Base-by-base conservation (phyloP, 1,140 invertebrate species). In the Alviniconcha marisindica region DNA sequence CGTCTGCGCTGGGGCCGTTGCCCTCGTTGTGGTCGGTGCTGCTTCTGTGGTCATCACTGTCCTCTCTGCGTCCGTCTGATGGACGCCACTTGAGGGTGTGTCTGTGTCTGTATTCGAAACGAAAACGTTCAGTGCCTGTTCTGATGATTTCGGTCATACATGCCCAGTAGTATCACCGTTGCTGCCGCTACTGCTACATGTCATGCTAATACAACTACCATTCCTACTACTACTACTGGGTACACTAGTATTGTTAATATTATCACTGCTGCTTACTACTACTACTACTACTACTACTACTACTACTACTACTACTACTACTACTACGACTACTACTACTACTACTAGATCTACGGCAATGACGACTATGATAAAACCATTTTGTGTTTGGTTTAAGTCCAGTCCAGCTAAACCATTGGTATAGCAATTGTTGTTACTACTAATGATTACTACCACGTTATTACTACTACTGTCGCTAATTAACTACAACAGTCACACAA, bases 221-320 rank as follows among this genome's bases (percentile, higher is more conserved):
- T 28, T 69, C 5, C 33, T 28, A 69, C 63, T 18, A 48, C 5
- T 10, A 48, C 44, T 5, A 69, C 7, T 24, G 33, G 7, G 63
- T 7, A 10, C 24, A 24, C 33, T 10, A 24, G 12, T 69, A 36
- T 69, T 69, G 33, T 69, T 69, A 10, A 10, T 10, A 7, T 69
- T 10, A 69, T 69, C 18, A 48, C 5, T 10, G 44, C 44, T 10
- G 18, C n/a, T 51, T 60, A 60, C 56, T 60, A 21, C 18, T 60
- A 60, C n/a, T 2, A 7, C 56, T 60, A 60, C n/a, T 28, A 60
- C 56, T 60, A 60, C 56, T 28, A 60, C 56, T 28, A 60, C n/a
- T 60, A 60, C n/a, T 60, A 60, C 56, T 38, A 74, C 40, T 74
- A 74, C n/a, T 38, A 74, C 40, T 74, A 74, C 40, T 33, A 74